These are phyloP conservation scores for Sebastes schlegelii DNA, from an alignment of 2,113 vertebrate genomes.

Conservation along the genomic window DNA sequence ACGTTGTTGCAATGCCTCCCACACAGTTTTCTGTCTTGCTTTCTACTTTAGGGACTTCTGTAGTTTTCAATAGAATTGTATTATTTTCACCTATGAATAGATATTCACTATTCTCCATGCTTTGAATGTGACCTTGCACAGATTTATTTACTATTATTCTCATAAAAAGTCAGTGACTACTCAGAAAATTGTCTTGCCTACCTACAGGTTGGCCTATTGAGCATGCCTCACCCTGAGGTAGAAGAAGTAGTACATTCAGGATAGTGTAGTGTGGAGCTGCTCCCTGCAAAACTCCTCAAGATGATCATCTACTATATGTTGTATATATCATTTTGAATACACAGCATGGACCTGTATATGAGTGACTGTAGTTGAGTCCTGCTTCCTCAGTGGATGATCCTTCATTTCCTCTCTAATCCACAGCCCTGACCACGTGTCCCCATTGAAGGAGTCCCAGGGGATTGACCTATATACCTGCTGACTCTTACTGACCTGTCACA, in stretches of 20 bases:
- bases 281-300: neutral
- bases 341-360: constrained; percentile 19
- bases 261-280: neutral
- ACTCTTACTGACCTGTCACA: constrained; percentile 78
- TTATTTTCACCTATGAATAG: neutral
- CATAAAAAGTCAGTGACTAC: constrained; percentile 1
- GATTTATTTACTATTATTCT: neutral
- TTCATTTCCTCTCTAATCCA: constrained; percentile 86
- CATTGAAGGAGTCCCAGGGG: constrained; percentile 83
- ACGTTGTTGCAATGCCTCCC: neutral
- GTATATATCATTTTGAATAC: constrained; percentile 6
- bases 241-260: neutral
- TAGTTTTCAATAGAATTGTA: neutral
- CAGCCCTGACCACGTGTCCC: constrained; percentile 75
- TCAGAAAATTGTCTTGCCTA: neutral
- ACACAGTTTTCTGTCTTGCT: neutral
- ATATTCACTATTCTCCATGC: neutral
- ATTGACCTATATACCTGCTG: constrained; percentile 85
- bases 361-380: constrained; percentile 54
- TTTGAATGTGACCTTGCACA: neutral
- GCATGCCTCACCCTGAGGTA: neutral
- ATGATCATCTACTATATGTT: neutral
- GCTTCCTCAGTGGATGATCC: constrained; percentile 81
- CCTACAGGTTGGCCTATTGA: neutral
- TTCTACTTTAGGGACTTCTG: neutral